Base-by-base conservation (phyloP, 2,888 invertebrate genomes). In the Lasioglossum leucozonium region DNA sequence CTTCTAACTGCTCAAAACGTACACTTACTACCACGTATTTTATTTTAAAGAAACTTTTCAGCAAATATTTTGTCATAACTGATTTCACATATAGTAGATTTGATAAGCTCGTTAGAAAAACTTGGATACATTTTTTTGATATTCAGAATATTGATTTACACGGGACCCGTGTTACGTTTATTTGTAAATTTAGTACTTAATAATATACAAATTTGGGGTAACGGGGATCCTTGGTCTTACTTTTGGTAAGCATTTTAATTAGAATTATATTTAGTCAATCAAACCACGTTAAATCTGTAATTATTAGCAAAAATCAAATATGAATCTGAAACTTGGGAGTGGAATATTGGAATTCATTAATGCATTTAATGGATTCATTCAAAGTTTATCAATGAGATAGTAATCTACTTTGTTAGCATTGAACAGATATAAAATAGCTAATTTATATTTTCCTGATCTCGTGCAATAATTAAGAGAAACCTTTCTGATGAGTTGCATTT, bases 221-320 rank as follows among this genome's bases (percentile, higher is more conserved):
- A 87, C 84, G 85, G 86, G 85, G 89, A 90, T 86, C 86, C 90
- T 90, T 89, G 90, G 83, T 90, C 83, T 86, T 88, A 88, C 62
- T 82, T 90, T 90, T 81, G 82, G 75, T 85, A 85, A 87, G 86
- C 78, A 77, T 83, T 89, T 82, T 81, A 79, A 89, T 82, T 89
- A 85, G 82, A 81, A 72, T 89, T 89, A 78, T 81, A 84, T 87
- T 87, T 81, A 75, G 76, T 85, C 79, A 86, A 85, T 87, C 79
- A 79, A 88, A 89, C 77, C 67, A 76, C 72, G 65, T 79, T 69
- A 69, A 79, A 87, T 87, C 72, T 76, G 79, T 80, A 85, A 85
- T 26, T 72, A 75, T 85, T 85, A 80, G 80, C 77, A 78, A 82
- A 82, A 87, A 87, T 87, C 86, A 87, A 86, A 85, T 81, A 51